Evolutionary conservation across 2,113 vertebrate species (phyloP).

Genomic region (Sorex fumeus): DNA sequence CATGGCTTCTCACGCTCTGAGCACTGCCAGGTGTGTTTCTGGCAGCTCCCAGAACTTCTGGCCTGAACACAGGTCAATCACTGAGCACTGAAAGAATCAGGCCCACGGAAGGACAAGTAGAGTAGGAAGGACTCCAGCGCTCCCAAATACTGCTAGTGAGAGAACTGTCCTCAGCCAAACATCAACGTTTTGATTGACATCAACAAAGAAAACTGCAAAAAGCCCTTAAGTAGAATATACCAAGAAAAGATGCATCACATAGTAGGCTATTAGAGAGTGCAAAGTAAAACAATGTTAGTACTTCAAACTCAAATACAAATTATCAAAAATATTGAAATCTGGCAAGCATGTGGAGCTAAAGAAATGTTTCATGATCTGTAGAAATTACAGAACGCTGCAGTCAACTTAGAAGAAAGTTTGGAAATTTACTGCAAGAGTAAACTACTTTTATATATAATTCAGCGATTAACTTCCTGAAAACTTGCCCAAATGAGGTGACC

Average conservation of each 20-base stretch:
- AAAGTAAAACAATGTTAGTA: not conserved
- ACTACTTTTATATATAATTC: not conserved
- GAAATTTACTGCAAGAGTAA: not conserved
- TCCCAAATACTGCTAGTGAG: too few species aligned
- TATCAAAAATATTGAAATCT: not conserved
- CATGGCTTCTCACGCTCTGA: too few species aligned
- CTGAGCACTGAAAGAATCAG: too few species aligned
- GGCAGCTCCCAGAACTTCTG: too few species aligned
- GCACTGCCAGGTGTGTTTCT: too few species aligned
- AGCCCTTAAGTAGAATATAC: too few species aligned
- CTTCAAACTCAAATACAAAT: not conserved
- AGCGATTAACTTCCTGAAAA: not conserved
- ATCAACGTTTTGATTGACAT: too few species aligned
- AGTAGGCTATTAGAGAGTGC: not conserved
- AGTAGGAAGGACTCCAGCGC: too few species aligned
- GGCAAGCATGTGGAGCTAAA: not conserved
- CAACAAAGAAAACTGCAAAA: not conserved
- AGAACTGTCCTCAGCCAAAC: too few species aligned
- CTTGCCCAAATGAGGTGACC: not conserved
- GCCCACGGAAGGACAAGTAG: too few species aligned
- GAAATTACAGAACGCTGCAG: not conserved
- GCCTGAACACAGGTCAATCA: too few species aligned
- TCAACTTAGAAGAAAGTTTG: not conserved
- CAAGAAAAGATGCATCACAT: too few species aligned
- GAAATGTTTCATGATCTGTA: not conserved